These are phyloP conservation scores for Psephotus haematonotus DNA, from an alignment of 2,113 vertebrate species.

Conservation along the genomic window DNA sequence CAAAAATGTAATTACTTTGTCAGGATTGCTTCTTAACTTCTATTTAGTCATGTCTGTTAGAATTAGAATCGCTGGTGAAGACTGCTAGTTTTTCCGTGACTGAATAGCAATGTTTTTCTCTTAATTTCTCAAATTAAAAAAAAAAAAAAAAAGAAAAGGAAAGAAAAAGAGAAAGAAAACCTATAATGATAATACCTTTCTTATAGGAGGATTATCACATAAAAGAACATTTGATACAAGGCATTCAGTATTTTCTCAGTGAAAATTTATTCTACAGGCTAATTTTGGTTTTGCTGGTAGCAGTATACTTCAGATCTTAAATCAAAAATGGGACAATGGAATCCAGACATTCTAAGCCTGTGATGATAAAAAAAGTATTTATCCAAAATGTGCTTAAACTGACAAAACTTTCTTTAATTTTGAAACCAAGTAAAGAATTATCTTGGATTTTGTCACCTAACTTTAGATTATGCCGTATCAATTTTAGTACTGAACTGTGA, in stretches of 20 bases:
- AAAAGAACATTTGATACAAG: not conserved
- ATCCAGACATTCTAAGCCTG: not conserved
- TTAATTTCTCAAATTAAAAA: not conserved
- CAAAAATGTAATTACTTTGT: not conserved
- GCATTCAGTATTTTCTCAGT: not conserved
- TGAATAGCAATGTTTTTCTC: not conserved
- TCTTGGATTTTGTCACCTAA: not conserved
- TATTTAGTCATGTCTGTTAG: not conserved
- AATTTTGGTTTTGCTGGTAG: not conserved
- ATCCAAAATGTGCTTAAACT: not conserved
- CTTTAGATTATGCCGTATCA: not conserved
- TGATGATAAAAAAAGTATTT: not conserved
- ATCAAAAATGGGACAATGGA: not conserved
- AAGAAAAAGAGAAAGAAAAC: not conserved
- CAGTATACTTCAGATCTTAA: not conserved
- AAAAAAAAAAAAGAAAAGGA: not conserved
- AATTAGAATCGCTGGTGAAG: not conserved
- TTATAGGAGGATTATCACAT: not conserved
- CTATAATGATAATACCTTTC: not conserved
- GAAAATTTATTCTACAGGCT: not conserved
- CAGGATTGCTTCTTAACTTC: not conserved
- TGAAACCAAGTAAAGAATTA: not conserved
- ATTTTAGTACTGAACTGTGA: not conserved
- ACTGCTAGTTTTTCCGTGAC: not conserved
- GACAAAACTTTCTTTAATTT: not conserved